These are phyloP conservation scores for Atrichornis clamosus DNA, from an alignment of 2,113 vertebrate species.

Conservation along the genomic window DNA sequence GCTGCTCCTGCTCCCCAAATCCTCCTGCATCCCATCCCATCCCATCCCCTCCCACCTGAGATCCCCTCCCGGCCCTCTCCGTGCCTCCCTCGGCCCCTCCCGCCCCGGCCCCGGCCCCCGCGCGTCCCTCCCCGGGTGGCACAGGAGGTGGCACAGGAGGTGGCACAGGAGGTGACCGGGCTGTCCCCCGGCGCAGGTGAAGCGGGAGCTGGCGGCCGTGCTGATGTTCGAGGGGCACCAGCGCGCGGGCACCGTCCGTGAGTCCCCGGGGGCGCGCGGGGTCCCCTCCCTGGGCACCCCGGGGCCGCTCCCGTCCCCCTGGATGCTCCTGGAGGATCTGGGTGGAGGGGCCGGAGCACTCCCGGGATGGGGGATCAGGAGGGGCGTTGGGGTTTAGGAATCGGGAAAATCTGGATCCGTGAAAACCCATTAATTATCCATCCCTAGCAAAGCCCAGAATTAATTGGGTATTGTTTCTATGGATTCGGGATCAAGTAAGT, in stretches of 20 bases:
- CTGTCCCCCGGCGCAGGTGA: slow-evolving; percentile 74
- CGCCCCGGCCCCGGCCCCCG: accelerated
- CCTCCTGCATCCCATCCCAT: background rate
- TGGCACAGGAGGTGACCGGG: background rate
- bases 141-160: background rate
- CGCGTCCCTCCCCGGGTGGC: no score
- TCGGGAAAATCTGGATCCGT: no score
- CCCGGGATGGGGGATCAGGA: accelerated
- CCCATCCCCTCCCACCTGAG: accelerated
- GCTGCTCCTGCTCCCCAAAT: background rate
- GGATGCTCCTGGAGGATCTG: background rate
- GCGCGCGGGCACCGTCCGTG: slow-evolving; percentile 90
- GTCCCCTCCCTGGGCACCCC: background rate
- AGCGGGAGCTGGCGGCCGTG: slow-evolving; percentile 88
- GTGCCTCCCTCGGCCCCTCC: background rate
- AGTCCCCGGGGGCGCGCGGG: slow-evolving; percentile 50
- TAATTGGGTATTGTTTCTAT: no score
- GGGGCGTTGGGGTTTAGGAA: background rate
- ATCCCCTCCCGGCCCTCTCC: accelerated
- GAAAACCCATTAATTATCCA: no score
- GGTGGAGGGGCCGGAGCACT: background rate
- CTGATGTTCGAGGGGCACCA: slow-evolving; percentile 90
- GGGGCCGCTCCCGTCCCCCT: accelerated
- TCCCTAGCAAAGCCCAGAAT: no score
- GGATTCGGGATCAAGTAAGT: no score